Evolutionary conservation across 2,797 vertebrate genomes (phyloP), one percentile per base, ranked within the genome.

Genomic region (Neoniphon sammara): DNA sequence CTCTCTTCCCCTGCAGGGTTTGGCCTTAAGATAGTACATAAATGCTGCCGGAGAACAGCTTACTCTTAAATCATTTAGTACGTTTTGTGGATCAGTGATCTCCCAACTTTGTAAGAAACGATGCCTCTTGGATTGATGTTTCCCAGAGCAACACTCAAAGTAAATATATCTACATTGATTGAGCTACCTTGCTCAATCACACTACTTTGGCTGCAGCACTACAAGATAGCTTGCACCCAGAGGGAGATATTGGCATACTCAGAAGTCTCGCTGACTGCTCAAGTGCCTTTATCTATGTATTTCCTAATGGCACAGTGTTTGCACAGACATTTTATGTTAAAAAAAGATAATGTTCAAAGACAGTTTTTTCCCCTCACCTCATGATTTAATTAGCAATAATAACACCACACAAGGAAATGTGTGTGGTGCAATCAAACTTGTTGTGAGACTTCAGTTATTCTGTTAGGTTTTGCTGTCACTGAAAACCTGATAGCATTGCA

Each of bases 381-480:
- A 70, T 89, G 88, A 89, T 84, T 90, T 89, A 90, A 91, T 92
- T 92, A 90, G 78, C 60, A 72, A 85, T 86, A 85, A 91, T 91
- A 85, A 80, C 23, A 11, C 76, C 66, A 83, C 65, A 81, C 70
- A 82, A 86, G 72, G 63, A 55, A 77, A 81, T 82, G 65, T 84
- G 87, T n/a, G n/a, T n/a, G n/a, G n/a, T n/a, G n/a, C n/a, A n/a
- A 85, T 84, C 55, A 71, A 81, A 86, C 75, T 70, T 78, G 59
- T 74, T 62, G 53, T 55, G 54, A 66, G 53, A 76, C 77, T 82
- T 85, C 18, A 36, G 67, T 86, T 80, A 81, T 76, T 87, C 81
- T 81, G 69, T 75, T 70, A 78, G 76, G 64, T 80, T 44, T 89
- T 56, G 39, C 34, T 31, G 53, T 68, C 54, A 80, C 66, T 64